Conservation (phyloP, 2,113 vertebrate genomes). For the Regulus satrapa region DNA sequence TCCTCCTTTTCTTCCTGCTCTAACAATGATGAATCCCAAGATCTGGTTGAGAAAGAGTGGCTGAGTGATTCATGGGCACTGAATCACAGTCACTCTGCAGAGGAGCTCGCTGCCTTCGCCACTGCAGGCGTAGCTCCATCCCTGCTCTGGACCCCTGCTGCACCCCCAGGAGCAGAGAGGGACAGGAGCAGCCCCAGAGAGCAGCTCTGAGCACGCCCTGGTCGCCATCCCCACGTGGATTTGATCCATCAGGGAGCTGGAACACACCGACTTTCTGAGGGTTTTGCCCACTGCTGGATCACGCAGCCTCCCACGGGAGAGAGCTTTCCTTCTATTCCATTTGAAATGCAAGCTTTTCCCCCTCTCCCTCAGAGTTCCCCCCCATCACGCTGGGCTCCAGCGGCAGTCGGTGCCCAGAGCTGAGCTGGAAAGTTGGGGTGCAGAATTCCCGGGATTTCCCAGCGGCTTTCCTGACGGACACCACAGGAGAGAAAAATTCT, state of each 20-base stretch:
- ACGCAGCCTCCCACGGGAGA: background rate
- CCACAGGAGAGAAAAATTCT: background rate
- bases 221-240: too few species aligned
- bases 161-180: background rate
- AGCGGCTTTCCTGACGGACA: background rate
- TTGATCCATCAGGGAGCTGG: too few species aligned
- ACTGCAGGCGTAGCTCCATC: background rate
- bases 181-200: background rate
- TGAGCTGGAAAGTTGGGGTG: background rate
- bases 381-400: background rate
- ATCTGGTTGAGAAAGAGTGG: background rate
- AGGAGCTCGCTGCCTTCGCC: background rate
- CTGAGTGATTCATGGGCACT: slow-evolving; percentile 42
- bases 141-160: background rate
- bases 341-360: background rate
- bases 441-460: background rate
- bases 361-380: background rate
- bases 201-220: too few species aligned
- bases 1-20: background rate
- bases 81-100: slow-evolving; percentile 37
- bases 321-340: background rate
- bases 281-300: background rate
- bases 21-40: slow-evolving; percentile 28
- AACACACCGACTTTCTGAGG: background rate
- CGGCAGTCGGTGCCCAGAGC: background rate